Evolutionary conservation across 2,797 vertebrate species (phyloP), one percentile per base, ranked within the genome.

Genomic region (Anisognathus igniventris): DNA sequence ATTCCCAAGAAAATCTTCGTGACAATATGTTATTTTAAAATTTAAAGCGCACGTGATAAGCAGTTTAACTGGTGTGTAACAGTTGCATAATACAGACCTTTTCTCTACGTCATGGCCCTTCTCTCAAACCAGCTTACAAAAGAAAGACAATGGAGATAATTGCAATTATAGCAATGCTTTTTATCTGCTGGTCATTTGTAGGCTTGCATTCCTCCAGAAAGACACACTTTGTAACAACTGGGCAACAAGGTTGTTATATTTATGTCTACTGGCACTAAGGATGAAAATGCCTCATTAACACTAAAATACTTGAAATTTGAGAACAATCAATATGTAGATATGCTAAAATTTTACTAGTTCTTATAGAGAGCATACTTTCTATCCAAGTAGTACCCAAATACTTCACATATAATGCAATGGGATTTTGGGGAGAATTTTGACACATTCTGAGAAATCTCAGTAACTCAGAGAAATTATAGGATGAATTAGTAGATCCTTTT

Each of bases 321-420:
- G 56, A 75, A 78, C 40, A 13, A 14, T 7, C 4, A 24, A 40
- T 23, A 20, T 28, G 3, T 17, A 56, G 3, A 44, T 72, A 23
- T 12, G 7, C 10, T 83, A 37, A 70, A 70, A 53, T 39, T 60
- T 48, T 44, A 39, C 22, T 71, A 64, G 4, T 15, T 75, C 73
- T 53, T 30, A 47, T 27, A 58, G 5, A 39, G 19, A 89, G 45
- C 14, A 17, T 57, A 10, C 11, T 51, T 66, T 78, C 19, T 81
- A 57, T 12, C 5, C 14, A 48, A 24, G 12, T 4, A 70, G 13
- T 44, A 35, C 2, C 6, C 13, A 64, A 47, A n/a, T 51, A 42
- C 0, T 0, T 64, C 12, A 58, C 35, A 2, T 37, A 23, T n/a
- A 42, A 54, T n/a, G 15, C 31, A 79, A 7, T 14, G 22, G 22